Evolutionary conservation across 2,888 invertebrate species (phyloP).

Genomic region (Sminthurides aquaticus): DNA sequence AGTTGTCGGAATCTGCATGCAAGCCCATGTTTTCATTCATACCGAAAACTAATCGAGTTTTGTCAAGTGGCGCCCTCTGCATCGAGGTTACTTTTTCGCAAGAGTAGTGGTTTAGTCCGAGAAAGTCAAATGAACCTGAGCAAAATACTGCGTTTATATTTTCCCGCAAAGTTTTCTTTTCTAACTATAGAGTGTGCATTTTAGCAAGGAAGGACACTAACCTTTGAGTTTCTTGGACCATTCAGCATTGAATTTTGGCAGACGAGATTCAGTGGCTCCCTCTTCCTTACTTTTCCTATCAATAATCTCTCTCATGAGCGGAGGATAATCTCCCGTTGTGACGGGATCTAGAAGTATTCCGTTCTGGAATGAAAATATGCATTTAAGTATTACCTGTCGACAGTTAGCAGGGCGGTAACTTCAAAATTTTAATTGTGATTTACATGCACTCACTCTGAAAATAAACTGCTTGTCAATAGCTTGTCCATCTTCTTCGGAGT

Average conservation of each 20-base stretch:
- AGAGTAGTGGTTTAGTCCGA: slow-evolving; percentile 40
- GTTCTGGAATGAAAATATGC: slow-evolving; percentile 22
- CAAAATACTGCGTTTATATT: background rate
- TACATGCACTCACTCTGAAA: slow-evolving; percentile 20
- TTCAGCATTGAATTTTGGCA: slow-evolving; percentile 34
- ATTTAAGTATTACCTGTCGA: no score
- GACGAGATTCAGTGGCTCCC: slow-evolving; percentile 41
- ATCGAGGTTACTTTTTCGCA: slow-evolving; percentile 31
- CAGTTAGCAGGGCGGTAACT: background rate
- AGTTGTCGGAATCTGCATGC: slow-evolving; percentile 25
- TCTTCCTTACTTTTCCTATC: slow-evolving; percentile 45
- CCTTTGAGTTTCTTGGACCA: slow-evolving; percentile 39
- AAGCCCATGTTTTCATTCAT: background rate
- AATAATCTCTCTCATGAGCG: slow-evolving; percentile 45
- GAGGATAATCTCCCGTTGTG: slow-evolving; percentile 45
- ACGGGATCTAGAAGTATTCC: slow-evolving; percentile 35
- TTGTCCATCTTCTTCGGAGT: slow-evolving; percentile 19
- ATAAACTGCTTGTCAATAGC: slow-evolving; percentile 34
- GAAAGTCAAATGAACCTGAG: slow-evolving; percentile 41
- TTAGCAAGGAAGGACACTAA: no score
- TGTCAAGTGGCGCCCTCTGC: slow-evolving; percentile 1
- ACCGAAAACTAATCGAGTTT: background rate
- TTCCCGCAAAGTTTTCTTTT: background rate
- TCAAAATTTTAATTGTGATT: no score
- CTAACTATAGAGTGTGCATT: no score